Base-by-base conservation (phyloP, 2,888 invertebrate species). In the Cryptops parisi region DNA sequence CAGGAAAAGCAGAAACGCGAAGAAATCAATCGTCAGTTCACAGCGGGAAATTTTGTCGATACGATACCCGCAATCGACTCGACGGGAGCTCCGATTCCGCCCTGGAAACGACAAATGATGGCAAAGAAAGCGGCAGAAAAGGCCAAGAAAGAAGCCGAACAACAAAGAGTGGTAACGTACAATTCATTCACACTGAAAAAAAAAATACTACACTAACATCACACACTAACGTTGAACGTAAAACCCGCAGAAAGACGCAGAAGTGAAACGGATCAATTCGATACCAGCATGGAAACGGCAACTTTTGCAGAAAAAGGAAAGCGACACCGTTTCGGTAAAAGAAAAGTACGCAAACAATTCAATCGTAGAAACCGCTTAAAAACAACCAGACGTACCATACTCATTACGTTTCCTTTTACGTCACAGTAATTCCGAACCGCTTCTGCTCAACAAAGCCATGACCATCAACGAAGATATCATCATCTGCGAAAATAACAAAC, bases 281-380 rank as follows among this genome's bases (percentile, higher is more conserved):
- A 86, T 94, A 62, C 94, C 94, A 0, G 84, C 84, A 48, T 94
- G 94, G 94, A 93, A 94, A 69, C 75, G 91, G 53, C 91, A 91
- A 65, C 73, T 94, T 54, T 70, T 93, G 60, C 68, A 70, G 59
- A 65, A 65, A 60, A 67, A 66, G 59, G 70, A 70, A 52, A 59
- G 62, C 47, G 61, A 81, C 22, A 12, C 21, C 24, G n/a, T n/a
- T 17, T 24, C 23, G 24, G n/a, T 41, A 26, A 44, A 54, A 47
- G 24, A 48, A 1, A 43, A 33, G n/a, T 49, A 22, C n/a, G n/a
- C n/a, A n/a, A n/a, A n/a, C n/a, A n/a, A n/a, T n/a, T n/a, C n/a
- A n/a, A n/a, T n/a, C n/a, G n/a, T n/a, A n/a, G n/a, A n/a, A n/a
- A n/a, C n/a, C n/a, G n/a, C n/a, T n/a, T n/a, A n/a, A n/a, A n/a